phyloP scores from a whole-genome alignment of 2,113 vertebrate genomes.

The Bubalus kerabau region DNA sequence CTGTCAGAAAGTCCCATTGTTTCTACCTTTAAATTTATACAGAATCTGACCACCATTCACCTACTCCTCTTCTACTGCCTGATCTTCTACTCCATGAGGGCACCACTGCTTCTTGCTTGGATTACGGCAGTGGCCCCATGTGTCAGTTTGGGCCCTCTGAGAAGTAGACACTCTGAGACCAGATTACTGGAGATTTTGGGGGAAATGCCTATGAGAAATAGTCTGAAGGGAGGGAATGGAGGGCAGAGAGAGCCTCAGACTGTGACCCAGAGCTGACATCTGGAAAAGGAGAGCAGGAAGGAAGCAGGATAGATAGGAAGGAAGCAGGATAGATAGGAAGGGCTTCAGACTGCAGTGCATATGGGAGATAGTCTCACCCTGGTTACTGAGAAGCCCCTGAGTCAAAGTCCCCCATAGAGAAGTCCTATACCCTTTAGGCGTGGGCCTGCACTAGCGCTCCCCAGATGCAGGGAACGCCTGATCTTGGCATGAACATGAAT shows the following conservation, averaged over 20 bases:
- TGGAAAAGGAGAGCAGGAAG: not conserved
- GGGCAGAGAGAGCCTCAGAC: not conserved
- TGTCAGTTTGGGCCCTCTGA: not conserved
- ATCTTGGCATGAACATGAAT: no score
- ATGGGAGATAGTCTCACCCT: not conserved
- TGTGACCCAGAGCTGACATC: not conserved
- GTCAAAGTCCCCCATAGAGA: not conserved
- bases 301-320: not conserved
- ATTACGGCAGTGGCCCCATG: not conserved
- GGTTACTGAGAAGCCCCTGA: not conserved
- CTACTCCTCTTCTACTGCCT: not conserved
- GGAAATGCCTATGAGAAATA: not conserved
- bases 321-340: not conserved
- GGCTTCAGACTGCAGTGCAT: not conserved
- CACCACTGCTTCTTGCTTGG: not conserved
- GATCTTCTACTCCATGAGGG: not conserved
- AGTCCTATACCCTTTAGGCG: not conserved
- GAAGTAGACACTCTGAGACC: not conserved
- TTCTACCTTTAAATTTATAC: not conserved
- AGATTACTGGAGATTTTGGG: not conserved
- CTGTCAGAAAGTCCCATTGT: not conserved
- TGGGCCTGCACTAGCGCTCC: not conserved
- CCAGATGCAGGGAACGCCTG: not conserved
- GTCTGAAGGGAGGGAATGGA: not conserved
- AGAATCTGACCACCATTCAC: not conserved